Evolutionary conservation across 2,888 invertebrate genomes (phyloP).

Genomic region (Parnassius orleans): DNA sequence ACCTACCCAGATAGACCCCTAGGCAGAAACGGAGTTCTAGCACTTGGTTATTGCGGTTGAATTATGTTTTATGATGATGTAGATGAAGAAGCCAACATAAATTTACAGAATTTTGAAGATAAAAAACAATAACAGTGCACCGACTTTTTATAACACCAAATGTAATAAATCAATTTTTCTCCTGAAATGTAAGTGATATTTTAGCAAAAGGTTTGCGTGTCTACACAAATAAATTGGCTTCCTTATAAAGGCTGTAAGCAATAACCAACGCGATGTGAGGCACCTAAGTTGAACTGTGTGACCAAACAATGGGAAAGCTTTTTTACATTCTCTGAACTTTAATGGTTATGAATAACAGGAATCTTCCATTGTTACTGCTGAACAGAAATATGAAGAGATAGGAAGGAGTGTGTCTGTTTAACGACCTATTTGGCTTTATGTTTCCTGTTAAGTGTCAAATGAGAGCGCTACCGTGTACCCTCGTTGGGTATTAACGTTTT

Average conservation of each 20-base stretch:
- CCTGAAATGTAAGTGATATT: background rate
- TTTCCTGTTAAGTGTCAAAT: conserved; percentile 15
- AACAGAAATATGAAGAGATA: conserved; percentile 21
- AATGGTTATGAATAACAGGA: conserved; percentile 13
- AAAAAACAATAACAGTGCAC: background rate
- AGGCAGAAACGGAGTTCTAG: no score
- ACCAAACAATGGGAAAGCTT: conserved; percentile 32
- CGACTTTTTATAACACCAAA: background rate
- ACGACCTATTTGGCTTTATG: conserved; percentile 24
- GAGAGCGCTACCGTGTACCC: conserved; percentile 6
- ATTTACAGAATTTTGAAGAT: background rate
- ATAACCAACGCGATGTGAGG: conserved; percentile 27
- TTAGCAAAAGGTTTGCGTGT: conserved; percentile 26
- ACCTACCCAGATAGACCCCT: no score
- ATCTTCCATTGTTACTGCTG: conserved; percentile 15
- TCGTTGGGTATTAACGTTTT: conserved; percentile 8
- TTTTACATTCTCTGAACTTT: conserved; percentile 5
- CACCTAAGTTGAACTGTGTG: conserved; percentile 30
- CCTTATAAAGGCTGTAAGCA: conserved; percentile 30
- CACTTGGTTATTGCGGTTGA: no score
- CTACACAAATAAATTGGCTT: conserved; percentile 34
- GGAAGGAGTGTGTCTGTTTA: conserved; percentile 18
- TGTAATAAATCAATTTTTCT: conserved; percentile 4
- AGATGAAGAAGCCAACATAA: no score
- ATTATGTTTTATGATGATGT: no score